Conservation (phyloP, 1,140 invertebrate species). For the Pachypeltis micranthus region DNA sequence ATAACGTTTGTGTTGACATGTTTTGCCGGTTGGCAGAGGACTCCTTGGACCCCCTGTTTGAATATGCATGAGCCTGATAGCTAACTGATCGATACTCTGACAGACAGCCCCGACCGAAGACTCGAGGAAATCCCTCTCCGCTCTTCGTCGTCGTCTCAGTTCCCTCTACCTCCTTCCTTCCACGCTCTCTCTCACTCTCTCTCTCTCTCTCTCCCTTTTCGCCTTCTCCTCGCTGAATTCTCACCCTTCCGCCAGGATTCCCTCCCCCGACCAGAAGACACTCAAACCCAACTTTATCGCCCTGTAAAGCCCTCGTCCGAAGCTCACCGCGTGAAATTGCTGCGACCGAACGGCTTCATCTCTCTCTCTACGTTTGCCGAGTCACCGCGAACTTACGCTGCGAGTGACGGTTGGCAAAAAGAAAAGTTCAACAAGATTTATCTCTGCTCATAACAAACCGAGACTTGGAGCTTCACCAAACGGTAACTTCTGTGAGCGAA, state of each 20-base stretch:
- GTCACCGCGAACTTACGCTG: too few relatives aligned
- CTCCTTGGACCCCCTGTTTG: not conserved
- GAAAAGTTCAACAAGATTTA: too few relatives aligned
- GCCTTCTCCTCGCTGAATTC: not conserved
- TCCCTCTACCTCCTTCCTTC: not conserved
- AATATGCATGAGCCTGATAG: constrained; percentile 9
- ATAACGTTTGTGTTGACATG: constrained; percentile 9
- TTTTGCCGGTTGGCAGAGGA: constrained; percentile 7
- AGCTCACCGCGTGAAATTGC: not conserved
- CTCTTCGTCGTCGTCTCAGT: too few relatives aligned
- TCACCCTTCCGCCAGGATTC: not conserved
- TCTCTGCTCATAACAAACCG: too few relatives aligned
- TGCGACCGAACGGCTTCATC: not conserved
- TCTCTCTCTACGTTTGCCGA: too few relatives aligned
- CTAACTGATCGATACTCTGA: constrained; percentile 8
- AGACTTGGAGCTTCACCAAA: too few relatives aligned
- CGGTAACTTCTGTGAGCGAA: too few relatives aligned
- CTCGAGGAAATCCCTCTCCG: not conserved
- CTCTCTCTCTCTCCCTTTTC: not conserved
- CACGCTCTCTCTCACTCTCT: not conserved
- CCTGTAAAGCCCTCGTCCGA: not conserved
- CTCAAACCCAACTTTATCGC: constrained; percentile 2
- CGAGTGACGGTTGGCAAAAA: too few relatives aligned
- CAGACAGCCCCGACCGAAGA: not conserved
- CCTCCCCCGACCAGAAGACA: not conserved